Percentiles rank a stretch among this genome's conserved stretches.
These are phyloP conservation scores for Tragelaphus eurycerus DNA, from an alignment of 2,797 vertebrate genomes.

Conservation along the genomic window DNA sequence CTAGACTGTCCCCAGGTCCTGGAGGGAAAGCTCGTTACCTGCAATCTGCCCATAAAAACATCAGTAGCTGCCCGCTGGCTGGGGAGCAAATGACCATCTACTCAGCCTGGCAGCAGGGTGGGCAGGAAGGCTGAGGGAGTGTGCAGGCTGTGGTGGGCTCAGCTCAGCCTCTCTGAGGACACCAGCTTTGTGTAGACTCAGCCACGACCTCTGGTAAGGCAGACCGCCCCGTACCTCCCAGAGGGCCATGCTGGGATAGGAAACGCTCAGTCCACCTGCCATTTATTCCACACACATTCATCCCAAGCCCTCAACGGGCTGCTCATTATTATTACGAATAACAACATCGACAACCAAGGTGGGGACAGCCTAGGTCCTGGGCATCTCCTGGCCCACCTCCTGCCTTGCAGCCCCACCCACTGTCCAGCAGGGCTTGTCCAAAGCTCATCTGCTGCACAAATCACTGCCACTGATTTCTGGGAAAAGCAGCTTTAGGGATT, in stretches of 20 bases:
- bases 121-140: background rate
- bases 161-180: background rate
- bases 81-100: constrained; percentile 6
- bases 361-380: rapidly evolving
- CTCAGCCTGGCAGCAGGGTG: constrained; percentile 16
- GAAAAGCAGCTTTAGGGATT: constrained; percentile 16
- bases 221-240: background rate
- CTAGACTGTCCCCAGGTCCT: constrained; percentile 76
- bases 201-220: background rate
- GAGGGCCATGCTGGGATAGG: background rate
- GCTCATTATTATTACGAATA: background rate
- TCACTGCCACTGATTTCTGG: background rate
- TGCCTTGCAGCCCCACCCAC: rapidly evolving
- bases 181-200: background rate
- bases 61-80: constrained; percentile 24
- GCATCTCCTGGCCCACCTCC: background rate
- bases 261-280: background rate
- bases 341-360: background rate
- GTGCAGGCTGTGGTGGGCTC: background rate
- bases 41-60: constrained; percentile 68
- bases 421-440: background rate
- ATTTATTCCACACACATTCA: background rate
- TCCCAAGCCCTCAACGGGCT: background rate
- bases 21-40: constrained; percentile 73
- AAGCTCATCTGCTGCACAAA: background rate